Conservation (phyloP, 2,113 vertebrate genomes). For the Mesocricetus auratus region DNA sequence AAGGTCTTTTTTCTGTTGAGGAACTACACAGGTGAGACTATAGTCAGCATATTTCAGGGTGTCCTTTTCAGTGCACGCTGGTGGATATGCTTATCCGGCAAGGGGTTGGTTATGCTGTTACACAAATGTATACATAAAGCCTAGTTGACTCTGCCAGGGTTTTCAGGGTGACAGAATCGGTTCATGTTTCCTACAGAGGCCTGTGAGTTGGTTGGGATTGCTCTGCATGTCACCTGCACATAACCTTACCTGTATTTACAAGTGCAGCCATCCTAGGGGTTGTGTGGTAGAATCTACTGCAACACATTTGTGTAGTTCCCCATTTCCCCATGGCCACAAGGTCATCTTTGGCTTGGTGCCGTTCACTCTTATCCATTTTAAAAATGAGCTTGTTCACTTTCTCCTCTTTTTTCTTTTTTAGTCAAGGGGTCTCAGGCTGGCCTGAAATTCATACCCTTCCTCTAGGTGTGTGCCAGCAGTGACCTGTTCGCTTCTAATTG, state of each 20-base stretch:
- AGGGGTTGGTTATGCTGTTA: neutral
- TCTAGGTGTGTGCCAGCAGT: neutral
- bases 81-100: neutral
- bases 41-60: neutral
- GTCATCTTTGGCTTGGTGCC: neutral
- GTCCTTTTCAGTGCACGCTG: neutral
- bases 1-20: constrained; percentile 37
- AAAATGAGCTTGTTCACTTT: neutral
- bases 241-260: neutral
- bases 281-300: neutral
- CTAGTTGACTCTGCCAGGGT: neutral
- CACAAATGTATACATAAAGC: neutral
- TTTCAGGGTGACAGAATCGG: neutral
- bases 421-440: neutral
- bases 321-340: neutral
- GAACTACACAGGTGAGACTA: neutral
- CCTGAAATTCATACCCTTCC: neutral
- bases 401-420: neutral
- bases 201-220: neutral
- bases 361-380: neutral
- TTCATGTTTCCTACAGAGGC: neutral
- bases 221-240: neutral
- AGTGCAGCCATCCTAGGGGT: neutral
- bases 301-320: neutral
- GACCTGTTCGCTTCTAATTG: neutral